Evolutionary conservation across 2,113 vertebrate genomes (phyloP).

Genomic region (Proteles cristata): DNA sequence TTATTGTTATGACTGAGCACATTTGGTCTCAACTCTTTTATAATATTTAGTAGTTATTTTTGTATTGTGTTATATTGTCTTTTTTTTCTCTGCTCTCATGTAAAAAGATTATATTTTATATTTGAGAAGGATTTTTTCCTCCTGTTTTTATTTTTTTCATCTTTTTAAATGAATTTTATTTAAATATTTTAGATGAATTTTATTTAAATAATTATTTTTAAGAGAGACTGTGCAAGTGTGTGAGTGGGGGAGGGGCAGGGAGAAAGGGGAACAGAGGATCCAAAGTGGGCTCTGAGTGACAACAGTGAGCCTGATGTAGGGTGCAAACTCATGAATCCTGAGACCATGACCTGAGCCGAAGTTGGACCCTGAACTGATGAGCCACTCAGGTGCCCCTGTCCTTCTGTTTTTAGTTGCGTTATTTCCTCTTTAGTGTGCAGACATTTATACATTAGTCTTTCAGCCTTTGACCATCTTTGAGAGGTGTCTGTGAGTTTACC

Average conservation of each 20-base stretch:
- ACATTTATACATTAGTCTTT: background rate
- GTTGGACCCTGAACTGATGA: too few species aligned
- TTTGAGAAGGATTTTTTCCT: background rate
- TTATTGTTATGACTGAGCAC: background rate
- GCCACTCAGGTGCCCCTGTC: too few species aligned
- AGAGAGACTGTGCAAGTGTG: too few species aligned
- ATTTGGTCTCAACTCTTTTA: background rate
- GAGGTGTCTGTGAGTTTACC: background rate
- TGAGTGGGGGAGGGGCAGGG: too few species aligned
- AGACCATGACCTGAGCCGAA: too few species aligned
- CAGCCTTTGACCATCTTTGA: background rate
- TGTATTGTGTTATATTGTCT: background rate
- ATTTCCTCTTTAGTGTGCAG: background rate
- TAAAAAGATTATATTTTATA: background rate
- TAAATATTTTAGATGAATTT: too few species aligned
- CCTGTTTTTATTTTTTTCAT: background rate
- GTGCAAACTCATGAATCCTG: too few species aligned
- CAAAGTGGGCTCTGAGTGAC: too few species aligned
- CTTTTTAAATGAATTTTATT: too few species aligned
- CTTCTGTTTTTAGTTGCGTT: background rate
- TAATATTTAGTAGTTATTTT: conserved; percentile 25
- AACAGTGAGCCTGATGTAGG: too few species aligned
- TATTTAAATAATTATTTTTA: too few species aligned
- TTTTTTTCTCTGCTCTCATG: background rate
- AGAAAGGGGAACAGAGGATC: too few species aligned